Evolutionary conservation across 1,140 invertebrate species (phyloP).

Genomic region (Goniozus legneri): DNA sequence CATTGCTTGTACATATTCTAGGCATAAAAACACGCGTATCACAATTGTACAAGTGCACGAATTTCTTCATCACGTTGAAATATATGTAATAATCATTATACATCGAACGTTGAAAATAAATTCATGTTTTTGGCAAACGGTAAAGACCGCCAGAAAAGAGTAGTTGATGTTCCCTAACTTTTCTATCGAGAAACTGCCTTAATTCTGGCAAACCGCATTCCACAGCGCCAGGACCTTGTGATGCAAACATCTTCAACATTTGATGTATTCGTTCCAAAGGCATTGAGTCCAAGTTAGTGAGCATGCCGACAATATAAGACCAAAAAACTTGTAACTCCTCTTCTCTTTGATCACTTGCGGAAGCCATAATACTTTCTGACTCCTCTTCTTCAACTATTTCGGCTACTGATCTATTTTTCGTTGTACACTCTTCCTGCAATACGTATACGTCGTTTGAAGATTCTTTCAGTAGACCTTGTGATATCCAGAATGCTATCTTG

Average conservation of each 20-base stretch:
- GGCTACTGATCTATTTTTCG: slow-evolving; percentile 50
- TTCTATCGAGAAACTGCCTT: slow-evolving; percentile 85
- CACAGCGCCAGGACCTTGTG: slow-evolving; percentile 76
- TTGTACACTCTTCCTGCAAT: slow-evolving; percentile 70
- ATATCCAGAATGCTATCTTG: slow-evolving; percentile 90
- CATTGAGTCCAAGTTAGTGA: slow-evolving; percentile 91
- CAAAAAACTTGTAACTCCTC: slow-evolving; percentile 94
- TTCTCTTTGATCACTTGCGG: slow-evolving; percentile 87
- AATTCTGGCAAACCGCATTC: slow-evolving; percentile 88
- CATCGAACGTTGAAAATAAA: too few species aligned
- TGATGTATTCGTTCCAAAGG: slow-evolving; percentile 92
- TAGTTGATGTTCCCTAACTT: slow-evolving; percentile 86
- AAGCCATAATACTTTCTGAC: slow-evolving; percentile 87
- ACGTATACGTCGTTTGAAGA: slow-evolving; percentile 70
- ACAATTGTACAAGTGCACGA: too few species aligned
- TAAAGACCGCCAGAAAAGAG: slow-evolving; percentile 83
- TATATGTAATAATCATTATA: too few species aligned
- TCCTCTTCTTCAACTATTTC: slow-evolving; percentile 87
- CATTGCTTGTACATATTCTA: too few species aligned
- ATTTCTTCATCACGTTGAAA: too few species aligned
- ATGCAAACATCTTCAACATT: slow-evolving; percentile 96
- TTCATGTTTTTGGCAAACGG: slow-evolving; percentile 70
- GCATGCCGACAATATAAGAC: slow-evolving; percentile 96
- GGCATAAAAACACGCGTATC: too few species aligned
- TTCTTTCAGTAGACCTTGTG: slow-evolving; percentile 78